A percentile compares a stretch with the other conserved stretches of the same genome.
These are phyloP conservation scores for Pica pica DNA, from an alignment of 2,113 vertebrate species.

Conservation along the genomic window DNA sequence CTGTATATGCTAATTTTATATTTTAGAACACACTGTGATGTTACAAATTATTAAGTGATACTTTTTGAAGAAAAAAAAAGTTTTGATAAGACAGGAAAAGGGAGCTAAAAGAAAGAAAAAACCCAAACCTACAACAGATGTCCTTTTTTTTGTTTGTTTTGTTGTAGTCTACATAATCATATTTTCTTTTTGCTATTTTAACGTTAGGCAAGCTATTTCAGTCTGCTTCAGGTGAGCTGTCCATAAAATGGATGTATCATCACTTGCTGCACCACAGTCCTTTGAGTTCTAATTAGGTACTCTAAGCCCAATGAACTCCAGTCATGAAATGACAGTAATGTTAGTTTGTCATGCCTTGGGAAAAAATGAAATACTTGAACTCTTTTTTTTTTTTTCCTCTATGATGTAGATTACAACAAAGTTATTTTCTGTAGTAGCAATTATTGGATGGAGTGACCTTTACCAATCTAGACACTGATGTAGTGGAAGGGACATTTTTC, in stretches of 20 bases:
- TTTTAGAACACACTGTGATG: neutral
- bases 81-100: neutral
- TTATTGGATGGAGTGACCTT: constrained; percentile 67
- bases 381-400: neutral
- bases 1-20: neutral
- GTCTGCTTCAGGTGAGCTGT: neutral
- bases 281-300: neutral
- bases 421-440: constrained; percentile 35
- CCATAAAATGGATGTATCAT: neutral
- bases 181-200: neutral
- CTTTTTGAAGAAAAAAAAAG: neutral
- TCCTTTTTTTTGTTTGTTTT: neutral
- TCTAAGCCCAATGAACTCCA: neutral
- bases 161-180: neutral
- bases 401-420: neutral
- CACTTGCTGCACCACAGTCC: neutral
- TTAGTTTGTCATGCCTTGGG: neutral
- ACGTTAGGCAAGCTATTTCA: neutral
- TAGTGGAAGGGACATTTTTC: constrained; percentile 69
- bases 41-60: neutral
- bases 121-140: neutral
- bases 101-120: neutral
- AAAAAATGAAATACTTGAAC: neutral
- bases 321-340: neutral
- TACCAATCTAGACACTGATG: constrained; percentile 50